These are phyloP conservation scores for Astyanax mexicanus DNA, from an alignment of 2,797 vertebrate genomes.

Conservation along the genomic window DNA sequence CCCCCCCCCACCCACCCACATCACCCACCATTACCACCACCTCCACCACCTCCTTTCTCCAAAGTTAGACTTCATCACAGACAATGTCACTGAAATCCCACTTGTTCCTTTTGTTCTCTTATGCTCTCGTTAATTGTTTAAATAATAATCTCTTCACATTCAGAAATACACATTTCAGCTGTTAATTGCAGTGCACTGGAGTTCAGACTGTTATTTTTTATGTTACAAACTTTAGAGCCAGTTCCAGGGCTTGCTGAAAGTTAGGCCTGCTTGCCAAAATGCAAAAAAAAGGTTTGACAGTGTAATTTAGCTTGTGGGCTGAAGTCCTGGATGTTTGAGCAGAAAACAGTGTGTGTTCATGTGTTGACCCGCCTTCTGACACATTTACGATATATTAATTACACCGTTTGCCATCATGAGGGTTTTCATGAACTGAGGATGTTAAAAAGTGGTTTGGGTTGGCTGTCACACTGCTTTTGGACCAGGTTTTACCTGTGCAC, in stretches of 20 bases:
- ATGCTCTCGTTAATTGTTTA: background rate
- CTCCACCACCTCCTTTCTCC: background rate
- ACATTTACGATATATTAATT: conserved; percentile 5
- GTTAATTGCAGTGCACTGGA: background rate
- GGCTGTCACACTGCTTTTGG: background rate
- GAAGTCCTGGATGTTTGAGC: background rate
- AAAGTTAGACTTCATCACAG: background rate
- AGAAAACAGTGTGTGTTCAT: background rate
- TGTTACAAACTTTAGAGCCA: conserved; percentile 20
- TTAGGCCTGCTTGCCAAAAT: conserved; percentile 22
- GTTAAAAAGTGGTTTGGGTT: background rate
- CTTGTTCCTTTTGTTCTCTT: background rate
- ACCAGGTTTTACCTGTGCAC: background rate
- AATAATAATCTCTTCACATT: background rate
- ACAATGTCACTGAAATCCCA: background rate
- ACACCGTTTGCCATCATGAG: background rate
- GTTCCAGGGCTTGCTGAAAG: background rate
- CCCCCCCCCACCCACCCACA: conserved; percentile 18
- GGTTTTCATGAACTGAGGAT: background rate
- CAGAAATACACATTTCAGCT: background rate
- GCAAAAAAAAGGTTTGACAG: background rate
- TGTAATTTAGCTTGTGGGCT: conserved; percentile 26
- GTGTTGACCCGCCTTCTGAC: conserved; percentile 3
- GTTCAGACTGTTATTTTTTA: conserved; percentile 36
- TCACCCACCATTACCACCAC: conserved; percentile 1